These are phyloP conservation scores for Nebria salina DNA, from an alignment of 2,888 invertebrate genomes.

Conservation along the genomic window DNA sequence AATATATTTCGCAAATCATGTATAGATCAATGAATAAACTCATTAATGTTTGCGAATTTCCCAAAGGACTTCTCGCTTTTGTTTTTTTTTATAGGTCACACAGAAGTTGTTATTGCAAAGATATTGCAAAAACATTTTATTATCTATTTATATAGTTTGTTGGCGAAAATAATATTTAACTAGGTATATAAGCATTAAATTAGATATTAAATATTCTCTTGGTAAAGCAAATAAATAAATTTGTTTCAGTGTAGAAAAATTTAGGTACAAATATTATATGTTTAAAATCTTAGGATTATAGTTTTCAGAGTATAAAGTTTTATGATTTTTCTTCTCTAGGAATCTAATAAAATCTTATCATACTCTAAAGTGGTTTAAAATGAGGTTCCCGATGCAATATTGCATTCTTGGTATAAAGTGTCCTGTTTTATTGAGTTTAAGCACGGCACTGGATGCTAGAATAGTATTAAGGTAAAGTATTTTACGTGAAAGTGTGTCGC, in stretches of 20 bases:
- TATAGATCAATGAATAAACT: background rate
- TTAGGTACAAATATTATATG: too few relatives aligned
- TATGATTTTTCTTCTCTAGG: background rate
- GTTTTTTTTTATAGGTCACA: background rate
- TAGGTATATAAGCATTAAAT: too few relatives aligned
- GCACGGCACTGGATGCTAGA: background rate
- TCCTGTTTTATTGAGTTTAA: background rate
- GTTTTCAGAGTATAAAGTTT: background rate
- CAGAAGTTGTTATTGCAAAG: background rate
- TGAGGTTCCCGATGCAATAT: background rate
- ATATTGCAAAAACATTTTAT: background rate
- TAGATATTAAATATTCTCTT: too few relatives aligned
- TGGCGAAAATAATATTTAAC: too few relatives aligned
- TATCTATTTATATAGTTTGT: background rate
- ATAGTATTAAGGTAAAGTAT: background rate
- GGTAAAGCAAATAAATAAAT: too few relatives aligned
- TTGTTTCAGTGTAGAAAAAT: too few relatives aligned
- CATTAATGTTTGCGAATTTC: background rate
- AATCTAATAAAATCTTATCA: background rate
- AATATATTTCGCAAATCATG: background rate
- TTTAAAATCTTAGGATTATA: too few relatives aligned
- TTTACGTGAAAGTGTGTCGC: background rate
- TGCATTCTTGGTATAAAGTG: background rate
- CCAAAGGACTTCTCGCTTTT: background rate
- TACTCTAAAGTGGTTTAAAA: background rate